phyloP scores from a whole-genome alignment of 2,113 vertebrate species.

The Apus apus region DNA sequence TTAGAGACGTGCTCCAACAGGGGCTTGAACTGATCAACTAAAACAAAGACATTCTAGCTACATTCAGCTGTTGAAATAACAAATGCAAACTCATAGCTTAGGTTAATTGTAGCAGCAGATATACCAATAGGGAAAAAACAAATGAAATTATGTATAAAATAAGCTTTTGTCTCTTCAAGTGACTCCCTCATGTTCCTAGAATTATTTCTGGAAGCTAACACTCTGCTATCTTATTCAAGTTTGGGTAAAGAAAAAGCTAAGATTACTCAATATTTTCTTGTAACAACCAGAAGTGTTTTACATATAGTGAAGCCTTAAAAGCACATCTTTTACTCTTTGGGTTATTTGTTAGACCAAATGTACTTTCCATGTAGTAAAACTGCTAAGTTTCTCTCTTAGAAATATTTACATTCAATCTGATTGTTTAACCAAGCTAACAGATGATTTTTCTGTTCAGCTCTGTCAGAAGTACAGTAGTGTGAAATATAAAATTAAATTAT shows the following conservation, averaged over 20 bases:
- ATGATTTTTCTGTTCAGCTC: background rate
- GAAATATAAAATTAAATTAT: background rate
- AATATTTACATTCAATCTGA: background rate
- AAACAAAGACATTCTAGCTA: background rate
- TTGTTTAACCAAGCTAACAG: background rate
- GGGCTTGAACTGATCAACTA: constrained; percentile 11
- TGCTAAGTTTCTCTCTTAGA: background rate
- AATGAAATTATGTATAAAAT: background rate
- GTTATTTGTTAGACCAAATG: background rate
- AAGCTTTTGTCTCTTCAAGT: background rate
- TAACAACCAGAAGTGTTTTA: background rate
- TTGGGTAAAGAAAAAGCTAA: background rate
- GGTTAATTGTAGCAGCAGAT: background rate
- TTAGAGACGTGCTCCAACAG: constrained; percentile 46
- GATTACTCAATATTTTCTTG: background rate
- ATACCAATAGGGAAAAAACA: background rate
- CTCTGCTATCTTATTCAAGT: background rate
- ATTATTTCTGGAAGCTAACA: background rate
- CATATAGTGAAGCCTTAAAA: background rate
- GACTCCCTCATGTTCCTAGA: background rate
- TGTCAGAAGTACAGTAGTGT: background rate
- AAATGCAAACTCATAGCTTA: background rate
- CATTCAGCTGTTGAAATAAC: background rate
- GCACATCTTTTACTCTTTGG: background rate
- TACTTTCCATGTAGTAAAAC: background rate